Evolutionary conservation across 2,888 invertebrate species (phyloP).

Genomic region (Scaptomyza cyrtandrae): DNA sequence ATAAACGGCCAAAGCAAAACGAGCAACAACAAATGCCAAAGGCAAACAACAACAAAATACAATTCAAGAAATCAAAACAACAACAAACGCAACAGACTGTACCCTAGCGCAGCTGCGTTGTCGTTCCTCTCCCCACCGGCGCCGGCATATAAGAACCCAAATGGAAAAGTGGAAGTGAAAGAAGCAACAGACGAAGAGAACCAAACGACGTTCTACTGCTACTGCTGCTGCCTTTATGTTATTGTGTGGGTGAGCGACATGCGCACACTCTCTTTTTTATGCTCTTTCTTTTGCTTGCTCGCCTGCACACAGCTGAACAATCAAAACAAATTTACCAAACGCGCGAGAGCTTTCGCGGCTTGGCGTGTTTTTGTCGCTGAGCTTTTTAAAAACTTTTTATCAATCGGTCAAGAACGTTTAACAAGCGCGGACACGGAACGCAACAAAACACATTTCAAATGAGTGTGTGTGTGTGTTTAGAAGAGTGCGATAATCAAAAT

Average conservation of each 20-base stretch:
- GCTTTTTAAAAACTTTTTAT: slow-evolving; percentile 82
- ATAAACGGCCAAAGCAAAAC: slow-evolving; percentile 54
- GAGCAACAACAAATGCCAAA: slow-evolving; percentile 47
- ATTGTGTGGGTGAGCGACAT: slow-evolving; percentile 45
- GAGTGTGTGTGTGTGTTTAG: slow-evolving; percentile 30
- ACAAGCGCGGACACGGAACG: slow-evolving; percentile 69
- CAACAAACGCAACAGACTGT: slow-evolving; percentile 66
- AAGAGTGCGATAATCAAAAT: slow-evolving; percentile 66
- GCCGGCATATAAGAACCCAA: slow-evolving; percentile 45
- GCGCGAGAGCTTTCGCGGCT: slow-evolving; percentile 51
- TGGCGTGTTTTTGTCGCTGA: slow-evolving; percentile 65
- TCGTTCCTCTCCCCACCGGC: slow-evolving; percentile 16
- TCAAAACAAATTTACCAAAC: slow-evolving; percentile 64
- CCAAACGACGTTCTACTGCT: slow-evolving; percentile 16
- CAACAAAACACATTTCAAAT: slow-evolving; percentile 18
- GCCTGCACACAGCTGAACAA: slow-evolving; percentile 66
- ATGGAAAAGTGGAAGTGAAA: slow-evolving; percentile 70
- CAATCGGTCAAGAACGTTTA: slow-evolving; percentile 85
- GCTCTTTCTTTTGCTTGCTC: slow-evolving; percentile 15
- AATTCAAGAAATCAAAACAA: slow-evolving; percentile 56
- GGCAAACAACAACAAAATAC: slow-evolving; percentile 23
- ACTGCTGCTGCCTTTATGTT: slow-evolving; percentile 13
- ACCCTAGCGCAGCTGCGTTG: slow-evolving; percentile 57
- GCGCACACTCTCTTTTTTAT: slow-evolving; percentile 33
- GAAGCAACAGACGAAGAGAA: slow-evolving; percentile 64